These are phyloP conservation scores for Camelus bactrianus DNA, from an alignment of 2,113 vertebrate genomes.

Conservation along the genomic window DNA sequence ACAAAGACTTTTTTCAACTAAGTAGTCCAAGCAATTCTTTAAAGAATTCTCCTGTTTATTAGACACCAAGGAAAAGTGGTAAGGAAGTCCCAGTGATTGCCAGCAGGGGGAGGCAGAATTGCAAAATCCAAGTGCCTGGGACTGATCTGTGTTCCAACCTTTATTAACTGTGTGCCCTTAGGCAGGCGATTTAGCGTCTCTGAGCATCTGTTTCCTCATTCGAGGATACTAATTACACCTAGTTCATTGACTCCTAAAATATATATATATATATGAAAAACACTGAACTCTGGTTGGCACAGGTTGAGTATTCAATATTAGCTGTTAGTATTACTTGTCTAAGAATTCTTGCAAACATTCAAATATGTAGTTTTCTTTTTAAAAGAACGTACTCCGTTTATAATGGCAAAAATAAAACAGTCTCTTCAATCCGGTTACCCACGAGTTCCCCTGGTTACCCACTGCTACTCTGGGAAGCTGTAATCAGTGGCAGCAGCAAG, in stretches of 20 bases:
- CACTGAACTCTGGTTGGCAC: background rate
- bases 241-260: background rate
- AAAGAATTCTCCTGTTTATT: background rate
- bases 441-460: accelerated
- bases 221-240: background rate
- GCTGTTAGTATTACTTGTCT: background rate
- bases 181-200: background rate
- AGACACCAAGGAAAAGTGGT: background rate
- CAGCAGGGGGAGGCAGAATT: background rate
- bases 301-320: background rate
- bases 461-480: background rate
- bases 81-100: background rate
- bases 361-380: background rate
- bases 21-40: background rate
- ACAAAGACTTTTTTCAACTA: background rate
- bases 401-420: background rate
- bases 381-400: background rate
- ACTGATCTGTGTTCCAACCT: background rate
- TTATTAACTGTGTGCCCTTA: background rate
- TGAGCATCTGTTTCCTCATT: background rate
- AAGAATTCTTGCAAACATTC: conserved; percentile 11
- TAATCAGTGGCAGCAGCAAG: background rate
- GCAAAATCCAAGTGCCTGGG: background rate
- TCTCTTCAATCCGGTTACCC: background rate
- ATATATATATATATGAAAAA: background rate